A percentile compares a stretch with the other conserved stretches of the same genome.
Evolutionary conservation across 2,797 vertebrate species (phyloP).

Genomic region (Sebastes taczanowskii): DNA sequence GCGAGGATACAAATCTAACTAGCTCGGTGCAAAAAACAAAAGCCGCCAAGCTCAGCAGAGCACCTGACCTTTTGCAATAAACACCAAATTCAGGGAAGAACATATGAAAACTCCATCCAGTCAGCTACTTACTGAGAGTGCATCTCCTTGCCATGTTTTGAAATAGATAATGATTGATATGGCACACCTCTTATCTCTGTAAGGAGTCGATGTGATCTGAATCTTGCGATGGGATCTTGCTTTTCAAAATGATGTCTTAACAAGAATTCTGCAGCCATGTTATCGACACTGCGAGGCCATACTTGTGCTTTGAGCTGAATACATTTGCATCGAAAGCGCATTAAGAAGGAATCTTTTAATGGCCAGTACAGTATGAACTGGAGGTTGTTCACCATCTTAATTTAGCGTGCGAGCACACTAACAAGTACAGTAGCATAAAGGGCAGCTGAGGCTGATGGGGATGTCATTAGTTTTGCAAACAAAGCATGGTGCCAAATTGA

Average conservation of each 20-base stretch:
- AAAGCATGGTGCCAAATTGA: not conserved
- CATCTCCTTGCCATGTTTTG: not conserved
- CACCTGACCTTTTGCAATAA: slow-evolving; percentile 53
- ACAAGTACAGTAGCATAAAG: not conserved
- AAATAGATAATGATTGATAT: not conserved
- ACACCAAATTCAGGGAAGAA: slow-evolving; percentile 22
- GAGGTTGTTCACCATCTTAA: not conserved
- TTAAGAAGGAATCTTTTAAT: not conserved
- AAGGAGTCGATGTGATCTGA: not conserved
- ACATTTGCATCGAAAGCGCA: not conserved
- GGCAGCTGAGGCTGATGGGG: not conserved
- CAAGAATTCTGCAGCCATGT: not conserved
- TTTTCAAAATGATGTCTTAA: not conserved
- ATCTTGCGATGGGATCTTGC: not conserved
- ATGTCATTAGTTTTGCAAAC: not conserved
- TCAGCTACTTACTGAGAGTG: slow-evolving; percentile 2
- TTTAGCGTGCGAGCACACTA: not conserved
- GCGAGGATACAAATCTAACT: slow-evolving; percentile 59
- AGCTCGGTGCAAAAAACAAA: slow-evolving; percentile 31
- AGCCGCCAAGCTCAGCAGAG: slow-evolving; percentile 48
- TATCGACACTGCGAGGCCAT: too few relatives aligned
- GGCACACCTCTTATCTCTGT: not conserved
- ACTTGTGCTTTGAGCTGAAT: not conserved
- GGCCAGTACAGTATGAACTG: not conserved
- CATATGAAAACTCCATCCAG: slow-evolving; percentile 1